Evolutionary conservation across 2,797 vertebrate species (phyloP), one percentile per base, ranked within the genome.

Genomic region (Alosa sapidissima): DNA sequence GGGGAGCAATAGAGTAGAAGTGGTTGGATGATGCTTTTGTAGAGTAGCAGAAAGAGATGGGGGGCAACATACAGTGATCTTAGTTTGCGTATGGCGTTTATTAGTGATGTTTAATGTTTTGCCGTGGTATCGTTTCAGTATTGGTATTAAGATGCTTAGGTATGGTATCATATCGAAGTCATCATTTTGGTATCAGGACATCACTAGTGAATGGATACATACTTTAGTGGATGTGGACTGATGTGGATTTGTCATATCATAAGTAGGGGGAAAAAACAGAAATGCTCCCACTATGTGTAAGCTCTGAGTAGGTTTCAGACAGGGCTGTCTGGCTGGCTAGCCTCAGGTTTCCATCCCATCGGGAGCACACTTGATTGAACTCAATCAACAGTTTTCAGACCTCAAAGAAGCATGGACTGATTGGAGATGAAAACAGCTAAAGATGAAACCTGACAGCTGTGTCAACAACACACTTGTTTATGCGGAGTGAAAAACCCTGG

Each of bases 371-470:
- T 75, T 75, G 68, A 75, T 75, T 75, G 68, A 75, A 75, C 33
- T 75, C 33, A 75, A 75, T 75, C 68, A 75, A 41, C 3, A 41
- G 10, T 41, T 16, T 41, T 75, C 14, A 75, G 11, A 75, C 33
- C 33, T 75, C 68, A 75, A 75, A 75, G 13, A 75, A 58, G 0
- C 28, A 16, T 36, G 9, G 24, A 11, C 24, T 72, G 65, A 72
- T 72, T 72, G 33, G 36, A 33, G 33, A 75, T 7, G 68, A 19
- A 75, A 75, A 75, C 14, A 75, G 11, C 68, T 16, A 1, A 45
- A 75, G 68, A 75, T 75, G 68, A 75, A 36, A 75, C 13, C 14
- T 75, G 68, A 75, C 68, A 75, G 68, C 3, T 75, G 33, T 75
- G 11, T 36, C 68, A 75, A 45, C 36, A 75, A 13, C 33, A 16